phyloP scores from a whole-genome alignment of 2,113 vertebrate genomes.

The Oenanthe oenanthe region DNA sequence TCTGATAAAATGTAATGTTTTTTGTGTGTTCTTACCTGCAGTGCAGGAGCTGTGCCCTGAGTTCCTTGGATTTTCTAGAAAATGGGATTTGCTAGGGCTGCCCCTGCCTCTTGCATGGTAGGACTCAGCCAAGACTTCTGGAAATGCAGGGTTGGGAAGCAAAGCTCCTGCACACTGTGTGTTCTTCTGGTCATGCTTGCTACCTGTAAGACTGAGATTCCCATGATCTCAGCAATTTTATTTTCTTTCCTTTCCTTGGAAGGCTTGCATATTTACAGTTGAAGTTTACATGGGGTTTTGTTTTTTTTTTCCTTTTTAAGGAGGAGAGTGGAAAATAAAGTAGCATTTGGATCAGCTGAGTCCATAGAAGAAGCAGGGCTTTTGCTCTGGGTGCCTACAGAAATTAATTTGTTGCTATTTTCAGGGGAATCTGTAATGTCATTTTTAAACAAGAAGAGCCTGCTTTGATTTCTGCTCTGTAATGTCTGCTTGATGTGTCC shows the following conservation, averaged over 20 bases:
- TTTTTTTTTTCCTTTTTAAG: neutral
- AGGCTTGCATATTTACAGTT: neutral
- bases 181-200: neutral
- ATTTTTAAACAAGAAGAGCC: neutral
- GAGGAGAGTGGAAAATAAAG: neutral
- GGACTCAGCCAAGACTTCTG: neutral
- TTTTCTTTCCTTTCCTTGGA: neutral
- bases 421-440: neutral
- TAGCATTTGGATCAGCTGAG: neutral
- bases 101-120: neutral
- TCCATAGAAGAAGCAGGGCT: neutral
- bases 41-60: neutral
- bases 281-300: rapidly evolving
- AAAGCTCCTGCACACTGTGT: neutral
- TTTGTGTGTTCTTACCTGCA: neutral
- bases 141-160: neutral
- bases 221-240: neutral
- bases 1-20: neutral
- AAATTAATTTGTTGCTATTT: neutral
- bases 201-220: neutral
- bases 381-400: neutral
- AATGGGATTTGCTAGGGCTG: neutral
- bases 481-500: neutral
- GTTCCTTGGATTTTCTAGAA: neutral
- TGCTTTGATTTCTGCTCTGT: neutral